Percentiles rank a stretch among this genome's conserved stretches.
phyloP scores from a whole-genome alignment of 2,888 invertebrate genomes.

The Cepaea hortensis region DNA sequence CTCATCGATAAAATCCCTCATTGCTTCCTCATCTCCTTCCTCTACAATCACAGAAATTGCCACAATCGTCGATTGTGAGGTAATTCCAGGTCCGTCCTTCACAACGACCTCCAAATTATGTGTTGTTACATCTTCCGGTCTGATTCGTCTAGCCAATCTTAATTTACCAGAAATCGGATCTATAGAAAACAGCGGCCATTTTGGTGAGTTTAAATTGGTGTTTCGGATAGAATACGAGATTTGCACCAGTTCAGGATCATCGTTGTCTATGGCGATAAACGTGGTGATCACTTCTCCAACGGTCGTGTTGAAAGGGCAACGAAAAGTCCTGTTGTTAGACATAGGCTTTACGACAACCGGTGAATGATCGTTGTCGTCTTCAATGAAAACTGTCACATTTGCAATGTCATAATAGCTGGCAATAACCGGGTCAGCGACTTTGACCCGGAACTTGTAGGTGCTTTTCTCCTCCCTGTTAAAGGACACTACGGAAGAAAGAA shows the following conservation, averaged over 20 bases:
- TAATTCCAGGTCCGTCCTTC: constrained; percentile 54
- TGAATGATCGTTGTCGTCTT: constrained; percentile 96
- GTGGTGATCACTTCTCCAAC: constrained; percentile 74
- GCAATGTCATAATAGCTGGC: constrained; percentile 86
- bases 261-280: constrained; percentile 92
- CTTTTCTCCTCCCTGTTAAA: constrained; percentile 89
- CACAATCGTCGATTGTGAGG: constrained; percentile 39
- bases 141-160: constrained; percentile 60
- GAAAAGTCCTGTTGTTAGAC: constrained; percentile 62
- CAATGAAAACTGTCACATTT: constrained; percentile 93
- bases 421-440: constrained; percentile 85
- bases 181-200: constrained; percentile 73
- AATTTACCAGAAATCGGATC: constrained; percentile 76
- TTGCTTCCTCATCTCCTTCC: constrained; percentile 43
- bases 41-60: constrained; percentile 38
- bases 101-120: constrained; percentile 64
- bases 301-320: constrained; percentile 61
- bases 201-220: neutral
- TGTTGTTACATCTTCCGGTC: constrained; percentile 57
- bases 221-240: constrained; percentile 94
- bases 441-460: constrained; percentile 88
- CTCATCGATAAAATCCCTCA: constrained; percentile 4
- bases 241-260: constrained; percentile 92
- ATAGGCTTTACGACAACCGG: constrained; percentile 79
- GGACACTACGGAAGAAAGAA: constrained; percentile 88